These are phyloP conservation scores for Exocentrus adspersus DNA, from an alignment of 2,888 invertebrate genomes.

Conservation along the genomic window DNA sequence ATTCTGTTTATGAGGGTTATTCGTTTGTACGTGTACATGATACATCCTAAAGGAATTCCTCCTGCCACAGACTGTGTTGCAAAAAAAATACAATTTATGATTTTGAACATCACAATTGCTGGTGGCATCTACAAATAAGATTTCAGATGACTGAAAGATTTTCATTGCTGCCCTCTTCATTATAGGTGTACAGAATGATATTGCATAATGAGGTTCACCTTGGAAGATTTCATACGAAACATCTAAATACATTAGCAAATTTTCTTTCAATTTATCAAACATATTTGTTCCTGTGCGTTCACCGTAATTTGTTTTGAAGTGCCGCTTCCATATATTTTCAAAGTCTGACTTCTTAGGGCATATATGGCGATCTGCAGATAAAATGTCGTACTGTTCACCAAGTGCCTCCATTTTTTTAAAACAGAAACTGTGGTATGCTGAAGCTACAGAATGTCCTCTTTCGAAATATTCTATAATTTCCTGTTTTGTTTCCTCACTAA, in stretches of 20 bases:
- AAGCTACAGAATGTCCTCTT: constrained; percentile 36
- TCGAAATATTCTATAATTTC: constrained; percentile 33
- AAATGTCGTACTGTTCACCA: constrained; percentile 33
- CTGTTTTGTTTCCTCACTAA: constrained; percentile 11
- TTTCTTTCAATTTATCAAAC: constrained; percentile 27
- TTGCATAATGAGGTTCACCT: constrained; percentile 22
- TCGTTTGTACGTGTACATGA: too few species aligned
- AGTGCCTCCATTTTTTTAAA: constrained; percentile 36
- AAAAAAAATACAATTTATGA: constrained; percentile 19
- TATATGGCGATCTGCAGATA: constrained; percentile 29
- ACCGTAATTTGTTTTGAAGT: constrained; percentile 37
- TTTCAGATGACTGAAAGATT: constrained; percentile 21
- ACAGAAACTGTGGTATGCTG: constrained; percentile 37
- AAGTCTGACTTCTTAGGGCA: constrained; percentile 34
- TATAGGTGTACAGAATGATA: constrained; percentile 30
- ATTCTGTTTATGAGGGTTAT: too few species aligned
- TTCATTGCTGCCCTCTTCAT: constrained; percentile 8
- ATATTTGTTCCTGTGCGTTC: constrained; percentile 29
- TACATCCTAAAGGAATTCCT: constrained; percentile 16
- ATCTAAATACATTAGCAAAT: constrained; percentile 21
- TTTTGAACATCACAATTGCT: constrained; percentile 25
- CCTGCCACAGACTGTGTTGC: constrained; percentile 16
- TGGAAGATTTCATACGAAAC: constrained; percentile 22
- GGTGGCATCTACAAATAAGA: constrained; percentile 26
- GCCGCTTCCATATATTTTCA: constrained; percentile 33